Conservation (phyloP, 2,888 invertebrate genomes). For the Onthophagus sagittarius region DNA sequence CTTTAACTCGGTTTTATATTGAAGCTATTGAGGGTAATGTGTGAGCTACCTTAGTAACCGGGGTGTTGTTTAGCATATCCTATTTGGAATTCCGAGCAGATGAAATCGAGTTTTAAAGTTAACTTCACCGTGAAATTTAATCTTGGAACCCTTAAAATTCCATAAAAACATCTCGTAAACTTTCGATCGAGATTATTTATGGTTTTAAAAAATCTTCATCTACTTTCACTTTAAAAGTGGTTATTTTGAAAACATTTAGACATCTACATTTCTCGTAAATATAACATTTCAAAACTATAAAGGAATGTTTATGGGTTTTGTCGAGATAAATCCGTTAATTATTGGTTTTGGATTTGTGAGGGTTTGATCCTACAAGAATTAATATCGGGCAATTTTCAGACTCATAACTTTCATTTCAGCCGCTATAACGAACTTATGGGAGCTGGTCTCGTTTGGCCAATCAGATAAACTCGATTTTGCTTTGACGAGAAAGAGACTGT, state of each 20-base stretch:
- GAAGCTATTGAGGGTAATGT: no score
- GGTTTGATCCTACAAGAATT: background rate
- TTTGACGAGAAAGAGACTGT: background rate
- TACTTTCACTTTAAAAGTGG: no score
- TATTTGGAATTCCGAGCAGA: background rate
- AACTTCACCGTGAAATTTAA: background rate
- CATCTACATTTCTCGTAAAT: no score
- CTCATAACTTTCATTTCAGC: background rate
- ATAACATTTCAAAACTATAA: background rate
- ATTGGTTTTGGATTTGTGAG: background rate
- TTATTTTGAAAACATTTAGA: no score
- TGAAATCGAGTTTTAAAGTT: background rate
- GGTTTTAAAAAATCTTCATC: background rate
- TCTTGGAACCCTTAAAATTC: background rate
- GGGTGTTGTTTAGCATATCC: background rate
- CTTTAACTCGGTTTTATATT: no score
- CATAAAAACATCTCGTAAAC: background rate
- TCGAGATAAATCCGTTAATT: background rate
- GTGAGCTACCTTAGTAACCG: background rate
- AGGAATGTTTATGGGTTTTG: background rate
- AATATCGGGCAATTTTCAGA: background rate
- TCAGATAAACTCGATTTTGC: background rate
- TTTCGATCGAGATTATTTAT: background rate
- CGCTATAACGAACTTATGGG: background rate
- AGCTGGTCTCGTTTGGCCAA: background rate